Base-by-base conservation (phyloP, 2,797 vertebrate species). In the Chrysocyon brachyurus region DNA sequence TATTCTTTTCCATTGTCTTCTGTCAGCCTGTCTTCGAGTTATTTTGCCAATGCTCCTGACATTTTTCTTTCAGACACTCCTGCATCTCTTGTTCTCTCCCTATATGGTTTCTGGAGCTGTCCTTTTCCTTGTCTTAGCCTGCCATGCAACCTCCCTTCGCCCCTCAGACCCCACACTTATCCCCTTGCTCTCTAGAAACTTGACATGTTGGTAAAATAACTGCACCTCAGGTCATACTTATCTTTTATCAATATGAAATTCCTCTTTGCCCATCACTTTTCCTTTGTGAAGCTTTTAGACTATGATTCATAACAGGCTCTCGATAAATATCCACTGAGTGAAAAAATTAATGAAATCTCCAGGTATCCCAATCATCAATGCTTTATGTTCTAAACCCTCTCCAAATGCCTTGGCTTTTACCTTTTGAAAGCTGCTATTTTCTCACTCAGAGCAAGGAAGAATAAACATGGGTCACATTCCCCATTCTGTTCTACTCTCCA, bases 391-490 rank as follows among this genome's bases (percentile, higher is more conserved):
- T 3, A 92, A 46, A 46, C 31, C 31, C 49, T 77, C 82, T 91
- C 64, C 66, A 92, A 96, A 75, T 88, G 82, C 56, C 61, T 91
- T 54, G 70, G 31, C 68, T 85, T 92, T 97, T 91, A 73, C 33
- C 33, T 85, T 94, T 90, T 87, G 66, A 97, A 97, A 96, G 52
- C 83, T 96, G 49, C 40, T 49, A 91, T 90, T 87, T 96, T 66
- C 89, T 96, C 85, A 86, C 24, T 66, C 87, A 63, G 49, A 93
- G 59, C 10, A 83, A 94, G 31, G 87, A 91, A 96, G 24, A 85
- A 73, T 87, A 90, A 98, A 96, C 49, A 57, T 81, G 3, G 46
- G 46, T 91, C 87, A 83, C 15, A 49, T 84, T 87, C 19, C 46
- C 61, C 31, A 95, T 92, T 96, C 89, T 96, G 7, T 72, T 96